Conservation (phyloP, 2,888 invertebrate species). For the Drosophila birchii region DNA sequence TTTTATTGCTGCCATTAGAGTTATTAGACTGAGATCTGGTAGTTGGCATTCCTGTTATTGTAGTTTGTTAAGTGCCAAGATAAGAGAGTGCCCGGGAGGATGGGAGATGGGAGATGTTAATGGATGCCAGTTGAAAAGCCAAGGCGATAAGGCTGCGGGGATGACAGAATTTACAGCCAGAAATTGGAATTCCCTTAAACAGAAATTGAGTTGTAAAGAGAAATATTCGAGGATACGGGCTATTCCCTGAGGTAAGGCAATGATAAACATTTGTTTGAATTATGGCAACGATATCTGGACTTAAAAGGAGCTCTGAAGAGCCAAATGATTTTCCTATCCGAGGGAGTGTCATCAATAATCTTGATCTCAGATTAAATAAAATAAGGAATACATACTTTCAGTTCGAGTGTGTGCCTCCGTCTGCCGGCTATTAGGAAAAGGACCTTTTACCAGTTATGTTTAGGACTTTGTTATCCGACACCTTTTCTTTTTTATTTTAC, state of each 20-base stretch:
- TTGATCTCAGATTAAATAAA: conserved; percentile 1
- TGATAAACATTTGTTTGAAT: neutral
- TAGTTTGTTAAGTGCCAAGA: conserved; percentile 68
- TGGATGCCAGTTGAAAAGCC: conserved; percentile 7
- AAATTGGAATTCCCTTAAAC: neutral
- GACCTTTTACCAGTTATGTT: conserved; percentile 51
- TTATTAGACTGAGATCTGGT: conserved; percentile 68
- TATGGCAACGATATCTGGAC: neutral
- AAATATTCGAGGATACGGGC: neutral
- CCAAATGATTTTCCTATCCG: neutral
- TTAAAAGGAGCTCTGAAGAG: neutral
- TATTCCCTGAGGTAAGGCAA: conserved; percentile 1
- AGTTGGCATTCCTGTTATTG: conserved; percentile 37
- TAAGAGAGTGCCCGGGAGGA: conserved; percentile 30
- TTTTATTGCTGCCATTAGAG: conserved; percentile 81
- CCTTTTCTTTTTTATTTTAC: conserved; percentile 55
- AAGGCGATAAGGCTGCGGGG: neutral
- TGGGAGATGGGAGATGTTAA: conserved; percentile 7
- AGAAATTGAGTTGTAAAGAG: neutral
- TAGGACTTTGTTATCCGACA: conserved; percentile 55
- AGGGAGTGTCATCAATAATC: conserved; percentile 12
- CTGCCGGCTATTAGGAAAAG: neutral
- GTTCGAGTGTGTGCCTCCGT: neutral
- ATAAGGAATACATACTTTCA: neutral
- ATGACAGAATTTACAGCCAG: conserved; percentile 20